These are phyloP conservation scores for Halyomorpha halys DNA, from an alignment of 1,140 invertebrate species.

Conservation along the genomic window DNA sequence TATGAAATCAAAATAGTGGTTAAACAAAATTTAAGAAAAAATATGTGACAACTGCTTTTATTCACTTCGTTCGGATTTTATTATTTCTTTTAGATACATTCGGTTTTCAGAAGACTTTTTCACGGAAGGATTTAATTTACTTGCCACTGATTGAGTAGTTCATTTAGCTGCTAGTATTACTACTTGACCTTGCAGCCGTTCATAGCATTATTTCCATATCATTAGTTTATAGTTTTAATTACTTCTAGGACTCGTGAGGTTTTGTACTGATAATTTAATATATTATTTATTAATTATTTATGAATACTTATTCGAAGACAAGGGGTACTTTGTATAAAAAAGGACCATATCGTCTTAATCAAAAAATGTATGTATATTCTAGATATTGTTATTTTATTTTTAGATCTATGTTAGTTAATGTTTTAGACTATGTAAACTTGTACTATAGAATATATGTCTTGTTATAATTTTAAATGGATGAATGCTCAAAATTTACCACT, in stretches of 20 bases:
- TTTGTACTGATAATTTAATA: conserved; percentile 18
- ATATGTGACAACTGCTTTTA: too few relatives aligned
- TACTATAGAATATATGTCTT: conserved; percentile 23
- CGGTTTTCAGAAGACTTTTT: too few relatives aligned
- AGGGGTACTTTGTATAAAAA: conserved; percentile 2
- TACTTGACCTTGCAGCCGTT: too few relatives aligned
- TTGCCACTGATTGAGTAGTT: too few relatives aligned
- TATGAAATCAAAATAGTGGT: too few relatives aligned
- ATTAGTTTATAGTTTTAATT: conserved; percentile 8
- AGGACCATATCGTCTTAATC: conserved; percentile 20
- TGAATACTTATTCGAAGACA: neutral
- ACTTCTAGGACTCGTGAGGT: conserved; percentile 1
- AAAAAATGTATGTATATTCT: conserved; percentile 24
- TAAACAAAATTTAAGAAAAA: too few relatives aligned
- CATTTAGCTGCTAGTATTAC: neutral
- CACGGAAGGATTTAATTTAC: too few relatives aligned
- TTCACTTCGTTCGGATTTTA: too few relatives aligned
- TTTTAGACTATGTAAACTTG: conserved; percentile 27
- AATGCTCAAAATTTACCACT: conserved; percentile 7
- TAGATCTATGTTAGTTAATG: conserved; percentile 27
- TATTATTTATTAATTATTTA: conserved; percentile 15
- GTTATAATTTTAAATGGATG: conserved; percentile 7
- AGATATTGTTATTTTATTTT: conserved; percentile 26
- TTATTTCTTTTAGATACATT: too few relatives aligned
- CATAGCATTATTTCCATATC: conserved; percentile 9